phyloP scores from a whole-genome alignment of 1,140 invertebrate species.

The Tetramorium alpestre region DNA sequence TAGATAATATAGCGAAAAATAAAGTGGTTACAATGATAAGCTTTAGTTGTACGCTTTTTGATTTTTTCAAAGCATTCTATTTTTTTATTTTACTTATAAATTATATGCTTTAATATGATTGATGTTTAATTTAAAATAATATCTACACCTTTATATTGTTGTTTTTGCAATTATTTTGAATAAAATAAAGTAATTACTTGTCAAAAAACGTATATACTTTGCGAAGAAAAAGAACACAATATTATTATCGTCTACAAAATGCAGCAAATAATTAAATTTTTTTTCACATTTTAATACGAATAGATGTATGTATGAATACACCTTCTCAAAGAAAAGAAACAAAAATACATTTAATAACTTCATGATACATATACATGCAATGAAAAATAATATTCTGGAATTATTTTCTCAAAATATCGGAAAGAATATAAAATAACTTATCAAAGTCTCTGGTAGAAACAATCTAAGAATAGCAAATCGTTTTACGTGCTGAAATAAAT shows the following conservation, averaged over 20 bases:
- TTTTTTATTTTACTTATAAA: background rate
- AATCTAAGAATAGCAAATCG: slow-evolving; percentile 2
- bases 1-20: background rate
- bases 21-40: background rate
- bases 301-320: background rate
- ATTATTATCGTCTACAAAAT: background rate
- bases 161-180: background rate
- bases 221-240: background rate
- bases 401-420: background rate
- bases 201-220: background rate
- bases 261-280: background rate
- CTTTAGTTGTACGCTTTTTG: background rate
- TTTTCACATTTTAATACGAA: background rate
- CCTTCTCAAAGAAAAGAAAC: background rate
- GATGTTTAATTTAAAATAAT: background rate
- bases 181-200: background rate
- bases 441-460: background rate
- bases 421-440: background rate
- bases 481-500: slow-evolving; percentile 10
- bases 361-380: background rate
- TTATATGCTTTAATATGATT: background rate
- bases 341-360: background rate
- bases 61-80: background rate
- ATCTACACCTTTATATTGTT: background rate
- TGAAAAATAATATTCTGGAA: background rate